Evolutionary conservation across 92 coral and sea anemone species (phyloP).

Genomic region (Phenganax subtilis): DNA sequence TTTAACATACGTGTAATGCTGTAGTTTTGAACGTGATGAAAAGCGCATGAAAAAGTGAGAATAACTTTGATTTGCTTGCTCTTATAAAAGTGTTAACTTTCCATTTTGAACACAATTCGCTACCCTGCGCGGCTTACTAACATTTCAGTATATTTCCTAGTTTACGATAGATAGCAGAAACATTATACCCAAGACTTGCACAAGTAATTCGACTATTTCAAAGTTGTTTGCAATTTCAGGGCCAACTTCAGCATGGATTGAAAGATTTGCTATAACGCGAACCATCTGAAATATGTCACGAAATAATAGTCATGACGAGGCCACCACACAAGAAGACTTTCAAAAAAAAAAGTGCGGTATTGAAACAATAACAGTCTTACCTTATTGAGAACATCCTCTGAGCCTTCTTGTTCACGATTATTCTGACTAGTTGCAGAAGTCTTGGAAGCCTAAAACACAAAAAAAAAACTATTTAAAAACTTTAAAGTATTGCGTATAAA

Average conservation of each 20-base stretch:
- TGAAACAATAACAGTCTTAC: constrained; percentile 24
- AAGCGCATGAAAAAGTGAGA: neutral
- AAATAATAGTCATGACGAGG: too few species aligned
- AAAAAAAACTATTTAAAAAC: too few species aligned
- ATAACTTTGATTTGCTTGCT: neutral
- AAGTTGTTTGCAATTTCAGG: constrained; percentile 69
- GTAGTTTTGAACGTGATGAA: neutral
- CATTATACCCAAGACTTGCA: constrained; percentile 75
- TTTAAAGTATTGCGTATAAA: too few species aligned
- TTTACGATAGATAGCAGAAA: neutral
- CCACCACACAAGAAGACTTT: too few species aligned
- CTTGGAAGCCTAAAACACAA: neutral
- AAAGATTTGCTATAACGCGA: constrained; percentile 85
- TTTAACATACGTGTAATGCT: too few species aligned
- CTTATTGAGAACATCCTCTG: constrained; percentile 83
- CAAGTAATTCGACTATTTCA: constrained; percentile 60
- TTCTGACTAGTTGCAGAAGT: constrained; percentile 49
- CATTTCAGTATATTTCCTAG: neutral
- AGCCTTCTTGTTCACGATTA: constrained; percentile 36
- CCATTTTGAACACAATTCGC: too few species aligned
- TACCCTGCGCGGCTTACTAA: too few species aligned
- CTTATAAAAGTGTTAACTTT: too few species aligned
- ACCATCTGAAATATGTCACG: constrained; percentile 51
- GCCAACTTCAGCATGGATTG: constrained; percentile 82
- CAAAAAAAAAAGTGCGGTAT: too few species aligned